Percentiles rank a stretch among this genome's conserved stretches.
These are phyloP conservation scores for Phragmatobia fuliginosa DNA, from an alignment of 2,888 invertebrate genomes.

Conservation along the genomic window DNA sequence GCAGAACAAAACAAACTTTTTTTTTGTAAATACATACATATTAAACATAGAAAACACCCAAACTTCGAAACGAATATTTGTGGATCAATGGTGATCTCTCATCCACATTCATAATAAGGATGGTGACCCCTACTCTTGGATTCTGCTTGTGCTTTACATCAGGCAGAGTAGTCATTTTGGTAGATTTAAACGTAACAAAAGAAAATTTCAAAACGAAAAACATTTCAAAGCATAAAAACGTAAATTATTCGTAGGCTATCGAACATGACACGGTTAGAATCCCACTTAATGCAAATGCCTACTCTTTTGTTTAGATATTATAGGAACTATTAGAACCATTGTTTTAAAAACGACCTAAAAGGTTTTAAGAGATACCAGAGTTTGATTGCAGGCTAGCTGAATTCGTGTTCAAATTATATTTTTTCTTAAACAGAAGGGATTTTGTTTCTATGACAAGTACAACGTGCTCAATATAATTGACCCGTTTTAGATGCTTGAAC, in stretches of 20 bases:
- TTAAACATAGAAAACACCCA: too few species aligned
- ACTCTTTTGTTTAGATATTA: not conserved
- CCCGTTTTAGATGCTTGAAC: constrained; percentile 22
- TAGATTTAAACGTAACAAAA: too few species aligned
- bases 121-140: too few species aligned
- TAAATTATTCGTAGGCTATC: not conserved
- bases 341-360: not conserved
- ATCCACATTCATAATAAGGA: too few species aligned
- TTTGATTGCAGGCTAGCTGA: not conserved
- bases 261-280: not conserved
- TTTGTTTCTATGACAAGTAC: not conserved
- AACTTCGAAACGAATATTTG: too few species aligned
- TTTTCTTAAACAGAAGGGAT: not conserved
- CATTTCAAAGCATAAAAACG: not conserved
- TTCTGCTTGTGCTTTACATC: too few species aligned
- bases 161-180: too few species aligned
- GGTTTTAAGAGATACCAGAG: not conserved
- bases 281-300: not conserved
- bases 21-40: too few species aligned
- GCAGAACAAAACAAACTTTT: too few species aligned
- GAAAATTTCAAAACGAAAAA: too few species aligned
- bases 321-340: not conserved
- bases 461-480: constrained; percentile 18
- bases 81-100: too few species aligned
- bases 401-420: not conserved